Evolutionary conservation across 1,140 invertebrate species (phyloP).

Genomic region (Drosophila rufa): DNA sequence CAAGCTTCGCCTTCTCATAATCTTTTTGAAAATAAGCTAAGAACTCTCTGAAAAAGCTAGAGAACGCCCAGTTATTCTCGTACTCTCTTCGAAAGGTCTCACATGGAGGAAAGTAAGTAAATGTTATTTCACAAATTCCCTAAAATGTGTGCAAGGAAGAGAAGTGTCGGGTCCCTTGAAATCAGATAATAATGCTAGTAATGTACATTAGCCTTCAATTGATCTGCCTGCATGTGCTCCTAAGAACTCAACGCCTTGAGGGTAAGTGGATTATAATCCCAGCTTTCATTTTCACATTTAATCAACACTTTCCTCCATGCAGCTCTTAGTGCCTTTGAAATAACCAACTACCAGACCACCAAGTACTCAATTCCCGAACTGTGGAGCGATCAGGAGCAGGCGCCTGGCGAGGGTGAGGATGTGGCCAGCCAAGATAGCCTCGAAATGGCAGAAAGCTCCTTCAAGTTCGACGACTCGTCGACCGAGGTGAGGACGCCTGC

Average conservation of each 20-base stretch:
- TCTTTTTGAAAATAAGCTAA: no score
- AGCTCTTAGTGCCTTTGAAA: slow-evolving; percentile 59
- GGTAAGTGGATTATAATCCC: slow-evolving; percentile 22
- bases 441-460: slow-evolving; percentile 33
- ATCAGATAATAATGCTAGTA: background rate
- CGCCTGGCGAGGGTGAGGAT: background rate
- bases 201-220: slow-evolving; percentile 6
- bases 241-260: slow-evolving; percentile 10
- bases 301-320: background rate
- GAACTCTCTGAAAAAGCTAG: no score
- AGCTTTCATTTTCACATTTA: background rate
- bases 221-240: slow-evolving; percentile 19
- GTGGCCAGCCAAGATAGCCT: background rate
- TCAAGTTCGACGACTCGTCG: slow-evolving; percentile 57
- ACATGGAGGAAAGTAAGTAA: no score
- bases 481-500: slow-evolving; percentile 1
- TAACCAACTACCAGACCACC: slow-evolving; percentile 69
- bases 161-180: background rate
- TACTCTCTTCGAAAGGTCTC: no score
- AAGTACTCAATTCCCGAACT: slow-evolving; percentile 51
- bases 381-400: slow-evolving; percentile 39
- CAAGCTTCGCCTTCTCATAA: no score
- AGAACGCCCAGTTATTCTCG: no score
- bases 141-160: background rate
- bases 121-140: no score